Conservation (phyloP, 2,888 invertebrate species). For the Ceratothoa steindachneri region DNA sequence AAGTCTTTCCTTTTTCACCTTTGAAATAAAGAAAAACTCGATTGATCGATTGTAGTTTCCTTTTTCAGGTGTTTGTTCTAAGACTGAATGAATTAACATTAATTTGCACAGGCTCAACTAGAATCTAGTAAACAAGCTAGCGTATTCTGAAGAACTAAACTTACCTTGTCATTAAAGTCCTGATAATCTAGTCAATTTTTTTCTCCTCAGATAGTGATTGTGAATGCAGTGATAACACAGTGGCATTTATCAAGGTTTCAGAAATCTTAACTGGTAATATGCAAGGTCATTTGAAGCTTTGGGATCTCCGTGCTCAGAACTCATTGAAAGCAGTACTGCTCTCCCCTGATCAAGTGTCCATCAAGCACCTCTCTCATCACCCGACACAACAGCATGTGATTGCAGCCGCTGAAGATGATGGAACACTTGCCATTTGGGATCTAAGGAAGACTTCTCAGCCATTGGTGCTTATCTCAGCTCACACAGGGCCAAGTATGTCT, state of each 20-base stretch:
- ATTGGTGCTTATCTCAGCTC: conserved; percentile 73
- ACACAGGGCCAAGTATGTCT: conserved; percentile 57
- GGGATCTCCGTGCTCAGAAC: conserved; percentile 70
- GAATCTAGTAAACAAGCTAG: no score
- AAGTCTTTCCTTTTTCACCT: no score
- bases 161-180: not conserved
- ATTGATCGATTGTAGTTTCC: no score
- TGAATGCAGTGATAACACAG: conserved; percentile 41
- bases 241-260: conserved; percentile 52
- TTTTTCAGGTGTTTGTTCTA: no score
- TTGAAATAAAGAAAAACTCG: no score
- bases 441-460: conserved; percentile 77
- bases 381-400: conserved; percentile 82
- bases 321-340: conserved; percentile 69
- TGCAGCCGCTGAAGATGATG: conserved; percentile 80
- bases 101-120: no score
- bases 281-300: conserved; percentile 84
- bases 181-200: no score
- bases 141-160: no score
- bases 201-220: conserved; percentile 39
- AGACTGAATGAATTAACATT: no score
- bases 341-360: conserved; percentile 58
- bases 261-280: conserved; percentile 78
- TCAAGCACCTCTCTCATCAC: conserved; percentile 63
- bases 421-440: conserved; percentile 84